These are phyloP conservation scores for Melinopterus prodromus DNA, from an alignment of 2,888 invertebrate genomes.

Conservation along the genomic window DNA sequence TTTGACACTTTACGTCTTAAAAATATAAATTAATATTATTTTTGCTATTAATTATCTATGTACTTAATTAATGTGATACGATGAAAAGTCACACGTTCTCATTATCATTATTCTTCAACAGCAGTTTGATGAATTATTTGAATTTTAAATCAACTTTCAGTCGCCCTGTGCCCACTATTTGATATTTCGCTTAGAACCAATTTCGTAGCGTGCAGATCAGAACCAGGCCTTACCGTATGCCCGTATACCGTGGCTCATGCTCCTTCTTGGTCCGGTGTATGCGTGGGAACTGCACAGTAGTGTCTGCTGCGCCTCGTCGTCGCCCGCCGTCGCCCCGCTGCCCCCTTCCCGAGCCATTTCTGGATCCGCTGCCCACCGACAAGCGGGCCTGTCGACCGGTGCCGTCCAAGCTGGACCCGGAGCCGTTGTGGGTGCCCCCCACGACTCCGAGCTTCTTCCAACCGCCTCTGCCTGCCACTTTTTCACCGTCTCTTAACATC, in stretches of 20 bases:
- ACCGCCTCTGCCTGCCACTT: constrained; percentile 9
- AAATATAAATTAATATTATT: too few species aligned
- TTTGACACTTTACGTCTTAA: too few species aligned
- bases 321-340: constrained; percentile 12
- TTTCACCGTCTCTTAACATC: background rate
- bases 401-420: constrained; percentile 9
- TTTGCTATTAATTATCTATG: too few species aligned
- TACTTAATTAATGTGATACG: too few species aligned
- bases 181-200: too few species aligned
- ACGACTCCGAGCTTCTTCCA: constrained; percentile 12
- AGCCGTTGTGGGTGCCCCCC: constrained; percentile 6
- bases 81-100: too few species aligned
- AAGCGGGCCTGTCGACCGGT: constrained; percentile 4
- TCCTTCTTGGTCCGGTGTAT: constrained; percentile 34
- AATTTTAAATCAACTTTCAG: too few species aligned
- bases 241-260: constrained; percentile 9
- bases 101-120: too few species aligned
- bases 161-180: too few species aligned
- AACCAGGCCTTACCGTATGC: background rate
- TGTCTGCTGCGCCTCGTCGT: constrained; percentile 21
- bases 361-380: constrained; percentile 18
- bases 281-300: constrained; percentile 45
- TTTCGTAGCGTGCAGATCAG: background rate
- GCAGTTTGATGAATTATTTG: too few species aligned
- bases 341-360: constrained; percentile 7